Conservation (phyloP, 2,797 vertebrate species). For the Hemibagrus guttatus region DNA sequence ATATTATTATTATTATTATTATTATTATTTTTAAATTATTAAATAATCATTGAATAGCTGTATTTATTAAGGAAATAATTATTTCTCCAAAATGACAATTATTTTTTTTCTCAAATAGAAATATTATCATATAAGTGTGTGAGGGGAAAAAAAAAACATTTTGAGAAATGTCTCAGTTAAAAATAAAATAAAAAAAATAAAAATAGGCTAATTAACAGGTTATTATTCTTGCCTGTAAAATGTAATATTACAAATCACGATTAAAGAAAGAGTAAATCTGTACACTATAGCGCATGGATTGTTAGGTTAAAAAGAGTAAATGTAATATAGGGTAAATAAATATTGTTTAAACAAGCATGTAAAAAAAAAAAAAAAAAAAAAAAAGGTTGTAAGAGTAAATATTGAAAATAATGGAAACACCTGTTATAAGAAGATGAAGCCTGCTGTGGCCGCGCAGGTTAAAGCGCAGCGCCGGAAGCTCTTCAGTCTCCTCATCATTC, state of each 20-base stretch:
- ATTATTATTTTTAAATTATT: background rate
- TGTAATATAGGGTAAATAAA: background rate
- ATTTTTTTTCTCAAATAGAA: background rate
- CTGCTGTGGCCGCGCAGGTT: constrained; percentile 14
- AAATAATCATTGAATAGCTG: too few species aligned
- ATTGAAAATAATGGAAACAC: constrained; percentile 1
- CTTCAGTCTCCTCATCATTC: constrained; percentile 39
- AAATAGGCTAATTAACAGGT: background rate
- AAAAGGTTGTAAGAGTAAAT: background rate
- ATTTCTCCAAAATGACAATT: background rate
- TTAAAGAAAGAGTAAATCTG: background rate
- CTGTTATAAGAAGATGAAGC: constrained; percentile 10
- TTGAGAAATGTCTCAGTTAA: background rate
- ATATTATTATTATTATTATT: background rate
- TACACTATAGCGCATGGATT: too few species aligned
- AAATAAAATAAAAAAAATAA: background rate
- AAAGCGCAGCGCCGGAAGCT: constrained; percentile 15
- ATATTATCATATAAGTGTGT: background rate
- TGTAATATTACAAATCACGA: background rate
- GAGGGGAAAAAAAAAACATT: too few species aligned
- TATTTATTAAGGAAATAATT: background rate
- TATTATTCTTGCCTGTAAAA: background rate
- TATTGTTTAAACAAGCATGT: background rate
- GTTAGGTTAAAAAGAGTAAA: background rate
- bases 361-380: background rate